Evolutionary conservation across 1,140 invertebrate species (phyloP).

Genomic region (Brevipalpus yothersi): DNA sequence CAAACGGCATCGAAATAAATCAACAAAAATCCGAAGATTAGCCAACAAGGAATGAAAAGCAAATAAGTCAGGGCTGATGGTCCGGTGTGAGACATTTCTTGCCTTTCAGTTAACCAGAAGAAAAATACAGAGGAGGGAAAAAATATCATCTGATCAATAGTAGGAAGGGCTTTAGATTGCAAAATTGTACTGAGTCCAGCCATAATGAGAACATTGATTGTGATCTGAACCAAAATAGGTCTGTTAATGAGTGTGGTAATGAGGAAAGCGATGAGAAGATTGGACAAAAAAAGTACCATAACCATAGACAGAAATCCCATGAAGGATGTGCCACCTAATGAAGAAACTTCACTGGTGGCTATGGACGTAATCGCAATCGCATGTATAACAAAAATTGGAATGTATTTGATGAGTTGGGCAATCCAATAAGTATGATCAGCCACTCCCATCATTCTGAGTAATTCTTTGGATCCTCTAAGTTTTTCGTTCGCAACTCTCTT

Average conservation of each 20-base stretch:
- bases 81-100: too few species aligned
- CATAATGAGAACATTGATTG: background rate
- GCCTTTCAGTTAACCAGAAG: too few species aligned
- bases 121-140: too few species aligned
- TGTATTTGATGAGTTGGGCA: slow-evolving; percentile 2
- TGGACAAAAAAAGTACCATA: slow-evolving; percentile 1
- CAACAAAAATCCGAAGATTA: too few species aligned
- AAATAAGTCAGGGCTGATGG: too few species aligned
- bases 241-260: background rate
- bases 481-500: slow-evolving; percentile 8
- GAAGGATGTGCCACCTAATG: too few species aligned
- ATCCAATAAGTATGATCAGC: slow-evolving; percentile 6
- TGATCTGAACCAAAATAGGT: slow-evolving; percentile 12
- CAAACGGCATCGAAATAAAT: too few species aligned
- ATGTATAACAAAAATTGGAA: slow-evolving; percentile 5
- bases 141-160: too few species aligned
- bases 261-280: slow-evolving; percentile 2
- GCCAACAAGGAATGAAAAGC: too few species aligned
- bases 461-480: slow-evolving; percentile 1
- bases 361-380: background rate
- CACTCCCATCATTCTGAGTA: slow-evolving; percentile 7
- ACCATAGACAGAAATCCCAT: background rate
- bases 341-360: too few species aligned
- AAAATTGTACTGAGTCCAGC: background rate
- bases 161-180: too few species aligned